Evolutionary conservation across 2,888 invertebrate species (phyloP), one percentile per base, ranked within the genome.

Genomic region (Philaethria dido): DNA sequence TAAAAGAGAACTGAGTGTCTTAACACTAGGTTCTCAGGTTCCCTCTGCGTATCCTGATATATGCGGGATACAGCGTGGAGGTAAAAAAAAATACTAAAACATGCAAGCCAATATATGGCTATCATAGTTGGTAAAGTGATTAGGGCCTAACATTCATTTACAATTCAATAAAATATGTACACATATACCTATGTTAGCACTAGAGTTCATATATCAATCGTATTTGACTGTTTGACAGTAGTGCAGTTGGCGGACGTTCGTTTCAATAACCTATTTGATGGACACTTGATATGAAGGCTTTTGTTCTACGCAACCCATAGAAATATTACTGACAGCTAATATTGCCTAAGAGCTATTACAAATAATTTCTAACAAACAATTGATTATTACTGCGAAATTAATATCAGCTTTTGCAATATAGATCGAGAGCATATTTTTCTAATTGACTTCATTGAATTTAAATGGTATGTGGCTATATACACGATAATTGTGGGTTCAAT

Each of bases 171-270:
- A 61, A 44, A 52, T 18, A 60, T 60, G 64, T 59, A 48, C 16
- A 39, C 8, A 39, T 13, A 39, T 39, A 39, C 13, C 39, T 39
- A 39, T 47, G 55, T 18, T 39, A 59, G 25, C 48, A 61, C 54
- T 42, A 57, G 42, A 57, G 57, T 48, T 69, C 59, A 69, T 72
- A 72, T 68, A 71, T 72, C 72, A 72, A 72, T 71, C 71, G n/a
- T 52, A 11, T 52, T 50, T 62, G 64, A 64, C 54, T 66, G 68
- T 50, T 66, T 68, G 60, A 71, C 69, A 69, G 66, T 52, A 47
- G 55, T 69, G 67, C 72, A 68, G 68, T 65, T 66, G 65, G 54
- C 64, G 65, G 70, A 54, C 62, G 67, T 64, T 16, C 65, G 48
- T 62, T 64, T 68, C 64, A 69, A 66, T 62, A 69, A 71, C 69